Evolutionary conservation across 2,888 invertebrate species (phyloP), one percentile per base, ranked within the genome.

Genomic region (Cinara cedri): DNA sequence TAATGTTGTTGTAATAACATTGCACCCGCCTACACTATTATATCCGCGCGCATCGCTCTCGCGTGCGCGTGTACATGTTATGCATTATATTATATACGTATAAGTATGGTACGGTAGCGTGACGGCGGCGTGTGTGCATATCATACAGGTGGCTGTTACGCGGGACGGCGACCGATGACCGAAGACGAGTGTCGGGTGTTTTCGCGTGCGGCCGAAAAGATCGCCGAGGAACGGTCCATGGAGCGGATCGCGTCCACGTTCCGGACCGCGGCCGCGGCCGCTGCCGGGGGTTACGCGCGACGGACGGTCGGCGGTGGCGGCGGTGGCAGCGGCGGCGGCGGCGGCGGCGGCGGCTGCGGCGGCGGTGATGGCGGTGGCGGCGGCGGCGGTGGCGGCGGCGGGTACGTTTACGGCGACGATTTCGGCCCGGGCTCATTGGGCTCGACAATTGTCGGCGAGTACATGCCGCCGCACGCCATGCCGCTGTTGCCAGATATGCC

Each of bases 401-500:
- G 34, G 24, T 34, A 34, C 34, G 34, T 34, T 34, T 21, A 16
- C 34, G 26, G 34, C 60, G 60, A 60, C 34, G 34, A 60, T 34
- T 60, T 9, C n/a, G 16, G 60, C 34, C 34, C 4, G 26, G 9
- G 34, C 8, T 10, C n/a, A 8, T 26, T 34, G 16, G 8, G 26
- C 8, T 34, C 8, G 21, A 16, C 34, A 16, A 34, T 13, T 11
- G 16, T 86, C 78, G 85, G 86, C 68, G 87, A 87, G 84, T 85
- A 84, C 83, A 85, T 85, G 51, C 78, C 78, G 34, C 85, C 85
- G 10, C 88, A 88, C 16, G 88, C 89, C 21, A 89, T 89, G 89
- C 89, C 88, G 21, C 85, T 89, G 65, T 85, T 89, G 81, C 88
- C 88, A 63, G 89, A 89, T 84, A 88, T 89, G 86, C 88, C 88